Conservation (phyloP, 2,888 invertebrate species). For the Cheilosia soror region DNA sequence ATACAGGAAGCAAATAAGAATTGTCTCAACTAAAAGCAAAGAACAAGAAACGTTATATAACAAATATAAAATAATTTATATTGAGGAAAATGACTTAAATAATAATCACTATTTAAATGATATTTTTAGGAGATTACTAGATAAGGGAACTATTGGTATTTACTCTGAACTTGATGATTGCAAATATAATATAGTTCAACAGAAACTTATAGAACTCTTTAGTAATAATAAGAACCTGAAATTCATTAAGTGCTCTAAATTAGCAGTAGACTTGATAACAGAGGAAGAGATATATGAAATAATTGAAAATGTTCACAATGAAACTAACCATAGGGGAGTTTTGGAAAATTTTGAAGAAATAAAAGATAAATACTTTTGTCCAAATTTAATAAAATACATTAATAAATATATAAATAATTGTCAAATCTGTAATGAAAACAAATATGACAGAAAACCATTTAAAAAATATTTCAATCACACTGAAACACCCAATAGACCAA, state of each 20-base stretch:
- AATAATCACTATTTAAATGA: constrained; percentile 17
- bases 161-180: constrained; percentile 13
- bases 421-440: constrained; percentile 40
- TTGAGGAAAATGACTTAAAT: not conserved
- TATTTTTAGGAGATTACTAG: constrained; percentile 3
- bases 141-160: constrained; percentile 44
- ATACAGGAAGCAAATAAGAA: constrained; percentile 29
- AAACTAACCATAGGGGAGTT: constrained; percentile 14
- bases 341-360: constrained; percentile 32
- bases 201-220: constrained; percentile 33
- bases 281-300: constrained; percentile 8
- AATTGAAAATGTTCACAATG: not conserved
- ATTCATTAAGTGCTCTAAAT: constrained; percentile 38
- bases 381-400: constrained; percentile 38
- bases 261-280: constrained; percentile 23
- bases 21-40: not conserved
- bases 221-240: not conserved
- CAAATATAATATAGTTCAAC: constrained; percentile 38
- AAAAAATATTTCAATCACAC: constrained; percentile 46
- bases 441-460: constrained; percentile 13
- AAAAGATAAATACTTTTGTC: constrained; percentile 29
- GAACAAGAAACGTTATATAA: constrained; percentile 19
- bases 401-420: constrained; percentile 41
- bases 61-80: constrained; percentile 28
- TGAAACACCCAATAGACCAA: constrained; percentile 23